Conservation (phyloP, 2,888 invertebrate genomes). For the Ichneumoninae sp. region DNA sequence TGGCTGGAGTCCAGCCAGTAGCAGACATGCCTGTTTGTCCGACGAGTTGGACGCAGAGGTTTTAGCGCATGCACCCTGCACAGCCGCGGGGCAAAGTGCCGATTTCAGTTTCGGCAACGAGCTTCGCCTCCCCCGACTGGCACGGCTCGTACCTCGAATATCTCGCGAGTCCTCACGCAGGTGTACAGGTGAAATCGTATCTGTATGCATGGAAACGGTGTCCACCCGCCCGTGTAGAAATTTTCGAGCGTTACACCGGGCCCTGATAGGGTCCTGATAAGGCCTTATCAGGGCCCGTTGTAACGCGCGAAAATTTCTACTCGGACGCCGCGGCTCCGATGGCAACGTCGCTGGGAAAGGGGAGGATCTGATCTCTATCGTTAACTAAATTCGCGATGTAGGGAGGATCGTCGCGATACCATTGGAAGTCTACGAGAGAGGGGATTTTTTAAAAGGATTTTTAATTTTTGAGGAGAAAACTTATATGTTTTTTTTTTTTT, state of each 20-base stretch:
- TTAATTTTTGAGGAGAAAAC: too few relatives aligned
- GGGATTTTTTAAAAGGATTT: too few relatives aligned
- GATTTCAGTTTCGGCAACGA: slow-evolving; percentile 60
- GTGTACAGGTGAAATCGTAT: slow-evolving; percentile 5
- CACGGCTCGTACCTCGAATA: slow-evolving; percentile 10
- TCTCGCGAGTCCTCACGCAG: neutral
- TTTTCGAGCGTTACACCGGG: too few relatives aligned
- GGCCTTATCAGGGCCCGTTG: too few relatives aligned
- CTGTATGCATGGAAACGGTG: slow-evolving; percentile 34
- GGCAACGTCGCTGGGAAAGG: slow-evolving; percentile 9
- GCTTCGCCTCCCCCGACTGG: slow-evolving; percentile 19
- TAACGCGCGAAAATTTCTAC: too few relatives aligned
- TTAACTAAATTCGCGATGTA: slow-evolving; percentile 48
- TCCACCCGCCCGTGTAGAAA: neutral
- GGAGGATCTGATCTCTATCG: slow-evolving; percentile 12
- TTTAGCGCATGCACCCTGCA: slow-evolving; percentile 18
- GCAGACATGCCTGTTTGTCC: slow-evolving; percentile 30
- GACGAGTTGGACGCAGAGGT: neutral
- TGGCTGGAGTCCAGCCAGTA: slow-evolving; percentile 40
- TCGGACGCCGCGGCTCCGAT: neutral
- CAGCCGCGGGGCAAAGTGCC: slow-evolving; percentile 41
- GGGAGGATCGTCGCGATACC: slow-evolving; percentile 39
- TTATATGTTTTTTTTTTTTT: too few relatives aligned
- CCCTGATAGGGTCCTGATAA: too few relatives aligned
- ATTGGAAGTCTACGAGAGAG: slow-evolving; percentile 17